phyloP scores from a whole-genome alignment of 2,113 vertebrate species.

The Pavo muticus region DNA sequence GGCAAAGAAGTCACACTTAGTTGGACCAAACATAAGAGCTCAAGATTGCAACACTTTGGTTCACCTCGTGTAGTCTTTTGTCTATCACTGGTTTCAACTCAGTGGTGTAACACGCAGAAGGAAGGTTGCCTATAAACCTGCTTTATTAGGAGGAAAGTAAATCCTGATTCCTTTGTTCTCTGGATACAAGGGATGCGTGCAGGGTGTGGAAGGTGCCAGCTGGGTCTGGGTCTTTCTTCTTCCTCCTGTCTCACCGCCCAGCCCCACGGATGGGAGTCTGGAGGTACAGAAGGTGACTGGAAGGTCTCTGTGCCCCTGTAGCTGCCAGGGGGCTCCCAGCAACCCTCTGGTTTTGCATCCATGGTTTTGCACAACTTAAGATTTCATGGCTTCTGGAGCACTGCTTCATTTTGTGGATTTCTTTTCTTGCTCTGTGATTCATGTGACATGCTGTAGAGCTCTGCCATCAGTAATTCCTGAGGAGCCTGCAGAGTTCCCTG shows the following conservation, averaged over 20 bases:
- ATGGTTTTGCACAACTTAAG: background rate
- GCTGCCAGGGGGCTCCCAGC: rapidly evolving
- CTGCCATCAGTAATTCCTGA: rapidly evolving
- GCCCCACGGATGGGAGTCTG: background rate
- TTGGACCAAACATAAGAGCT: background rate
- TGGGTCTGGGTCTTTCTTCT: background rate
- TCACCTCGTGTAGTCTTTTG: background rate
- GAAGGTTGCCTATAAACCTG: background rate
- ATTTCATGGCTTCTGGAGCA: background rate
- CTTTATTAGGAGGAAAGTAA: background rate
- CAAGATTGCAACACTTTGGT: rapidly evolving
- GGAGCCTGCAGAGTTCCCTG: background rate
- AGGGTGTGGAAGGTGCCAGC: background rate
- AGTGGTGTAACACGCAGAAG: background rate
- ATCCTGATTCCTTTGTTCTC: background rate
- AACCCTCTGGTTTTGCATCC: background rate
- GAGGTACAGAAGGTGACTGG: background rate
- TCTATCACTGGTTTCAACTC: rapidly evolving
- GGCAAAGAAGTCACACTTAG: rapidly evolving
- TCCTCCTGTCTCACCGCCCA: rapidly evolving
- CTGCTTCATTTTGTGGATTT: background rate
- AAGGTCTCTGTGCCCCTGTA: background rate
- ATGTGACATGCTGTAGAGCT: rapidly evolving
- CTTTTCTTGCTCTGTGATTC: background rate
- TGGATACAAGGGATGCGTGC: background rate